phyloP scores from a whole-genome alignment of 2,113 vertebrate species.

The Osmerus mordax region DNA sequence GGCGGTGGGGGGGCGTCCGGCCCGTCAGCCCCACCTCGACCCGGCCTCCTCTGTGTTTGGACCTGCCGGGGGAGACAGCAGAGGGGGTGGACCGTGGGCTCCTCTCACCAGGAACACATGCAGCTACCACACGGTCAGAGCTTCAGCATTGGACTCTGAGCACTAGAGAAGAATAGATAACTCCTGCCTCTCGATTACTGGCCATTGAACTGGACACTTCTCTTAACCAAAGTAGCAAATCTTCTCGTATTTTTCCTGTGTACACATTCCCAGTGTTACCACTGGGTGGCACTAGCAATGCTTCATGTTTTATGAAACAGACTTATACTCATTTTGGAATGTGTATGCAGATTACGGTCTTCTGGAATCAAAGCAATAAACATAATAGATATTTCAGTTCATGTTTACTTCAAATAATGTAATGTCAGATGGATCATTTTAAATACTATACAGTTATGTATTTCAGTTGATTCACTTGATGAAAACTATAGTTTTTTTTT shows the following conservation, averaged over 20 bases:
- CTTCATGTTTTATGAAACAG: not conserved
- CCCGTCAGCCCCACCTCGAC: not conserved
- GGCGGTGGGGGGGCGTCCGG: not conserved
- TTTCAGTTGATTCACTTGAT: no score
- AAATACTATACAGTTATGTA: no score
- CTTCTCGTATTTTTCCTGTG: not conserved
- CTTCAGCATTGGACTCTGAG: not conserved
- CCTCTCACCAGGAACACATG: not conserved
- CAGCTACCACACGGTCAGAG: not conserved
- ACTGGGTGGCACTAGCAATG: constrained; percentile 4
- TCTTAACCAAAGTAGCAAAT: not conserved
- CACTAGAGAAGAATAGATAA: no score
- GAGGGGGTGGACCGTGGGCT: not conserved
- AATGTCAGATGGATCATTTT: no score
- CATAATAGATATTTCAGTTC: no score
- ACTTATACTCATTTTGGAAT: no score
- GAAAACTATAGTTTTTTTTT: no score
- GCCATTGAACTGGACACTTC: not conserved
- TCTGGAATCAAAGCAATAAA: no score
- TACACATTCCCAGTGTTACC: not conserved
- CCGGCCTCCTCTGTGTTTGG: not conserved
- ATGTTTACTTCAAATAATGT: no score
- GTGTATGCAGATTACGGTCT: no score
- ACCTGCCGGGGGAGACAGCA: not conserved
- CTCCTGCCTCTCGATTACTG: not conserved